Evolutionary conservation across 2,888 invertebrate genomes (phyloP), one percentile per base, ranked within the genome.

Genomic region (Drosophila helvetica): DNA sequence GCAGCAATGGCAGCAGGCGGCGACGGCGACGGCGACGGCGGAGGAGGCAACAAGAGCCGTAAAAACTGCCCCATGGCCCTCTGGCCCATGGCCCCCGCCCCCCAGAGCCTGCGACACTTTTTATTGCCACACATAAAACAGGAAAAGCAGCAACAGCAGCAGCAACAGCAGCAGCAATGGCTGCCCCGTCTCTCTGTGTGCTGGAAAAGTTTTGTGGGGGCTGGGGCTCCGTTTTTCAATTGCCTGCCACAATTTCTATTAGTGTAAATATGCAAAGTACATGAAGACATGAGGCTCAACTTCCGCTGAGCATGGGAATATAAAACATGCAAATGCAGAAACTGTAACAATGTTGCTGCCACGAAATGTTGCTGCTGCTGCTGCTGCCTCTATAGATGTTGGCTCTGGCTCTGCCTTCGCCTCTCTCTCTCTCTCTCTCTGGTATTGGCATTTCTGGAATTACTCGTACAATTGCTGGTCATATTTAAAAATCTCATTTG

Each of bases 261-360:
- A 86, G 88, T 86, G 89, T 77, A 89, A 88, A 88, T 87, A 87
- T 86, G 89, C 85, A 86, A 88, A 87, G 79, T 84, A 88, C 85
- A 86, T 84, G 77, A 82, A 89, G 88, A 86, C 89, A 89, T 88
- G 86, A 86, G 85, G 89, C 89, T 88, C 78, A 80, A 86, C 75
- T 86, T 84, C 80, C 86, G 80, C 78, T 86, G 77, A 69, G 81
- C 82, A 86, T 83, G 76, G 79, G 74, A 80, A 79, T 81, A 69
- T 80, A 83, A 82, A 82, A 27, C 27, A 27, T 27, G 27, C 27
- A 27, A 27, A 80, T 80, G 81, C 79, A 84, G 80, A 80, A 75
- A n/a, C 38, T 83, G 67, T 80, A 77, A 81, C 84, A 78, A 86
- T 88, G 86, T 88, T 82, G 83, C 66, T 59, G 58, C 45, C 38